Evolutionary conservation across 2,888 invertebrate species (phyloP).

Genomic region (Campoletis raptor): DNA sequence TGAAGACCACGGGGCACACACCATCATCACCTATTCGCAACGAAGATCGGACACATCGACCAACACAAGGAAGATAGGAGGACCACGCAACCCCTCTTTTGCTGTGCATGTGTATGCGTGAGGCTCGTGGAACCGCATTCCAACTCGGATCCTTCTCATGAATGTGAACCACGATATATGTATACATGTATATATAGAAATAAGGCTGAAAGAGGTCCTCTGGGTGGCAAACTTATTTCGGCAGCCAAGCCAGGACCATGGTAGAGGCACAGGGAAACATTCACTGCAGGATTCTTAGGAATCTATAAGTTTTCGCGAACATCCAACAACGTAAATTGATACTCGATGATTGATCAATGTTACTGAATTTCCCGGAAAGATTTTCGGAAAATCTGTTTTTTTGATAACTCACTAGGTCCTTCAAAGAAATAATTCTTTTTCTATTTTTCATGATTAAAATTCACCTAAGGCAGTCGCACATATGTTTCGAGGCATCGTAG

Average conservation of each 20-base stretch:
- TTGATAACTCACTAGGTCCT: neutral
- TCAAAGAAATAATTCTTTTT: too few species aligned
- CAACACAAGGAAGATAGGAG: constrained; percentile 54
- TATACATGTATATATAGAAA: constrained; percentile 59
- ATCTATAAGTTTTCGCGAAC: neutral
- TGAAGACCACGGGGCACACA: constrained; percentile 46
- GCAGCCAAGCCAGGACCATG: constrained; percentile 49
- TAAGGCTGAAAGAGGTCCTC: constrained; percentile 40
- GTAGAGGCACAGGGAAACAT: constrained; percentile 40
- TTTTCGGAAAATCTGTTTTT: too few species aligned
- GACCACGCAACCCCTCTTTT: constrained; percentile 71
- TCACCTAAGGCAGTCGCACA: neutral
- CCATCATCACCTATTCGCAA: constrained; percentile 55
- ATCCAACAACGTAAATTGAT: neutral
- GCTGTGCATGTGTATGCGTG: constrained; percentile 64
- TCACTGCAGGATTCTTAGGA: neutral
- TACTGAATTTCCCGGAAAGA: neutral
- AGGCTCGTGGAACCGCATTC: constrained; percentile 82
- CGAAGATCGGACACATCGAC: constrained; percentile 47
- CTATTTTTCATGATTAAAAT: neutral
- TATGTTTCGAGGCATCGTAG: neutral
- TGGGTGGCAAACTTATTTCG: constrained; percentile 51
- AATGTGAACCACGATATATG: constrained; percentile 61
- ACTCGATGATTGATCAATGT: neutral
- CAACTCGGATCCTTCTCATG: constrained; percentile 74